Conservation (phyloP, 2,888 invertebrate species). For the Tipula lateralis region DNA sequence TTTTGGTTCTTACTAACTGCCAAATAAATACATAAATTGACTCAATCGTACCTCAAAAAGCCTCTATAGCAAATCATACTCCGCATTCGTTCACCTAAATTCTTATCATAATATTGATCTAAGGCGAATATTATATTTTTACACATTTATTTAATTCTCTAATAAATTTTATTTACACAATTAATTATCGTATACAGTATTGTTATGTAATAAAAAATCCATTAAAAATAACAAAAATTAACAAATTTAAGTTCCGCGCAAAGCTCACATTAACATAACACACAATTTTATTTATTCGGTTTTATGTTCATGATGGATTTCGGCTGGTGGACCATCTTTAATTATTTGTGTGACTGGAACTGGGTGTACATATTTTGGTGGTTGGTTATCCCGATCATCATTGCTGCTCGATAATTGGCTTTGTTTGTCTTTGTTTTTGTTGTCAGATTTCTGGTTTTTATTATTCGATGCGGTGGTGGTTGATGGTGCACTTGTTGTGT, state of each 20-base stretch:
- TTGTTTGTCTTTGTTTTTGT: neutral
- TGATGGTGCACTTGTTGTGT: neutral
- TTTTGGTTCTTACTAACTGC: too few relatives aligned
- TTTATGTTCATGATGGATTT: neutral
- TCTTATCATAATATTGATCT: neutral
- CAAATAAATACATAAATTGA: too few relatives aligned
- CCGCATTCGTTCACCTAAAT: too few relatives aligned
- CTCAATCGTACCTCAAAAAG: too few relatives aligned
- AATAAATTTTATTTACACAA: neutral
- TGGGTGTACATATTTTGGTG: constrained; percentile 26
- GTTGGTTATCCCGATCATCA: neutral
- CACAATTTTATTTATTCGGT: neutral
- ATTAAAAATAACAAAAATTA: neutral
- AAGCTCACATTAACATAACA: neutral
- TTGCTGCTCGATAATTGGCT: neutral
- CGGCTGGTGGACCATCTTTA: neutral
- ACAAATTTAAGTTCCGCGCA: neutral
- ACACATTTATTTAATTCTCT: neutral
- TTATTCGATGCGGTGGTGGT: neutral
- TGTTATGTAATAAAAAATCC: neutral
- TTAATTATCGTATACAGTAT: neutral
- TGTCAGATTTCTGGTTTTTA: neutral
- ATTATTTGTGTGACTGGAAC: constrained; percentile 20
- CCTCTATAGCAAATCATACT: too few relatives aligned
- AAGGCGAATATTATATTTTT: neutral